These are phyloP conservation scores for Ceryle rudis DNA, from an alignment of 2,797 vertebrate genomes.

Conservation along the genomic window DNA sequence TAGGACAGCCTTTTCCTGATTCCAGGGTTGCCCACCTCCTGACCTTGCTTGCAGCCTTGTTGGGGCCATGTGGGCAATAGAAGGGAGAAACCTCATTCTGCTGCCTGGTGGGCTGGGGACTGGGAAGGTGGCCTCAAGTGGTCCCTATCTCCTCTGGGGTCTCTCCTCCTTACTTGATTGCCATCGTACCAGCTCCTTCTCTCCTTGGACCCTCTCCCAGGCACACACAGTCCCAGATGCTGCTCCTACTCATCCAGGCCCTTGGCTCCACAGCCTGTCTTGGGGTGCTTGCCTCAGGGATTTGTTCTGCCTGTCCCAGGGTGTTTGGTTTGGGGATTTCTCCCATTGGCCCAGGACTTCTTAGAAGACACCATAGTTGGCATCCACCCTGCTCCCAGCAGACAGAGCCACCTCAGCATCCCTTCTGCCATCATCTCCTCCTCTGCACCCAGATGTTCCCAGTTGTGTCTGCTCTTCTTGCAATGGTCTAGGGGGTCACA, in stretches of 20 bases:
- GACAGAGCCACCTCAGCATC: fast-evolving
- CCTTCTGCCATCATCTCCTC: neutral
- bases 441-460: neutral
- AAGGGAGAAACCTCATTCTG: neutral
- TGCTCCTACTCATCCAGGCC: neutral
- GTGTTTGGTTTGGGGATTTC: neutral
- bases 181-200: neutral
- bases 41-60: neutral
- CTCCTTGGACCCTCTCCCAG: fast-evolving
- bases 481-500: neutral
- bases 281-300: neutral
- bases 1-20: neutral
- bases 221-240: fast-evolving
- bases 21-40: neutral
- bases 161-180: neutral
- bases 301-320: neutral
- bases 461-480: neutral
- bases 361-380: neutral
- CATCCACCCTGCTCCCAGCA: fast-evolving
- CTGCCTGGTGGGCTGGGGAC: neutral
- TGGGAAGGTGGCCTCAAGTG: neutral
- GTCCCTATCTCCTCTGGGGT: neutral
- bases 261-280: neutral
- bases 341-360: neutral
- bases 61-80: fast-evolving